Evolutionary conservation across 2,113 vertebrate species (phyloP), one percentile per base, ranked within the genome.

Genomic region (Sebastes schlegelii): DNA sequence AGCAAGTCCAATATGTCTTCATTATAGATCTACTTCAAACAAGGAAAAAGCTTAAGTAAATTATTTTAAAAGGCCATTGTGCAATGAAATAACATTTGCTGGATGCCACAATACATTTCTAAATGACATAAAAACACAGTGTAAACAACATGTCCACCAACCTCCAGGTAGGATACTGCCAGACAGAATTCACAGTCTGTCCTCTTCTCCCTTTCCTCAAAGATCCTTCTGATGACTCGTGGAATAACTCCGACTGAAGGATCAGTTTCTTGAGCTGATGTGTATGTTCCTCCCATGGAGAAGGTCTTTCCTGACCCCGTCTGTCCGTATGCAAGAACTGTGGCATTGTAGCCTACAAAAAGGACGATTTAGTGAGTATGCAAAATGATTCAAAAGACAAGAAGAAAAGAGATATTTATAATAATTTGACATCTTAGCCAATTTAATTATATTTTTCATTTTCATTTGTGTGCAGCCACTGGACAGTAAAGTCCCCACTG

Each of bases 231-330:
- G 86, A 99, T 96, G 13, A 99, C 98, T 42, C 98, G 94, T 3
- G 98, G 98, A 86, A 99, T 99, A 65, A 99, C 96, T 0, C 98
- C 98, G 10, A 98, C 96, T 0, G 88, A 94, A 2, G 96, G 95
- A 49, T 99, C 97, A 0, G 96, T 89, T 90, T 97, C 97, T 80
- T 99, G 97, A 14, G 91, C 95, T 3, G 97, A 95, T 1, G 97
- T 98, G 77, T 98, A 99, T 1, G 97, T 92, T 46, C 98, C 97
- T 73, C 98, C 98, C 98, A 99, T 99, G 0, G 98, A 99, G 79
- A 96, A 99, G 0, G 98, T 99, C 90, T 99, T 99, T 26, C 98
- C 98, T 26, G 98, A 99, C 1, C 98, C 97, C 0, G 98, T 99
- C 90, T 99, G 98, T 12, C 98, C 98, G 0, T 99, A 99, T 6